Conservation (phyloP, 2,113 vertebrate genomes). For the Planiliza haematocheilus region DNA sequence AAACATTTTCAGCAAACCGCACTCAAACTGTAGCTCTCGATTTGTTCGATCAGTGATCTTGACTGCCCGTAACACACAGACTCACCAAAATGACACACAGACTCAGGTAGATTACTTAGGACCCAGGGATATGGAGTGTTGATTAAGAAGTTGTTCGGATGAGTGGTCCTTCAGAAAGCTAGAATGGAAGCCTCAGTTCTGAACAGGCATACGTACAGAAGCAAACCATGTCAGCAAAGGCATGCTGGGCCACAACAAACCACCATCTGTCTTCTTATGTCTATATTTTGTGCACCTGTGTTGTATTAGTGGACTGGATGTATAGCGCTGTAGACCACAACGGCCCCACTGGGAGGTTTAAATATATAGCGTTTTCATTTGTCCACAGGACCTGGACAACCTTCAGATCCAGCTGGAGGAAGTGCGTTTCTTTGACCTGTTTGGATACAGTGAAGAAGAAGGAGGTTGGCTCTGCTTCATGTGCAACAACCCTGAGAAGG, state of each 20-base stretch:
- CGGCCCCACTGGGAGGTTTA: not conserved
- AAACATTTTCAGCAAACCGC: too few species aligned
- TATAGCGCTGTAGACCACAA: not conserved
- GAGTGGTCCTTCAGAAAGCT: too few species aligned
- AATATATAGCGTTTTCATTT: constrained; percentile 10
- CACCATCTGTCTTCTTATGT: not conserved
- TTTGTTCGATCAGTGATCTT: too few species aligned
- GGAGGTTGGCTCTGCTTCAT: constrained; percentile 96
- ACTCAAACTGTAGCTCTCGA: too few species aligned
- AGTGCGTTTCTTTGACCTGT: constrained; percentile 97
- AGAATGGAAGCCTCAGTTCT: too few species aligned
- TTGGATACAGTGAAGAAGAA: constrained; percentile 92
- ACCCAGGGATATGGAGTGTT: too few species aligned
- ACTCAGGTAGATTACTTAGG: too few species aligned
- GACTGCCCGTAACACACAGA: too few species aligned
- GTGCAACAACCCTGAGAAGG: constrained; percentile 97
- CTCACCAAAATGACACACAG: too few species aligned
- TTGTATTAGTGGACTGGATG: not conserved
- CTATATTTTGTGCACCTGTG: not conserved
- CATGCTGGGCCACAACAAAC: too few species aligned
- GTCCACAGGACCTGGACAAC: constrained; percentile 89
- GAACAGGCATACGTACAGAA: too few species aligned
- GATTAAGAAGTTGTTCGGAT: too few species aligned
- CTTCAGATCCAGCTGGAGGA: constrained; percentile 92
- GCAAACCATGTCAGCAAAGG: not conserved